Base-by-base conservation (phyloP, 2,113 vertebrate species). In the Dasyornis broadbenti region DNA sequence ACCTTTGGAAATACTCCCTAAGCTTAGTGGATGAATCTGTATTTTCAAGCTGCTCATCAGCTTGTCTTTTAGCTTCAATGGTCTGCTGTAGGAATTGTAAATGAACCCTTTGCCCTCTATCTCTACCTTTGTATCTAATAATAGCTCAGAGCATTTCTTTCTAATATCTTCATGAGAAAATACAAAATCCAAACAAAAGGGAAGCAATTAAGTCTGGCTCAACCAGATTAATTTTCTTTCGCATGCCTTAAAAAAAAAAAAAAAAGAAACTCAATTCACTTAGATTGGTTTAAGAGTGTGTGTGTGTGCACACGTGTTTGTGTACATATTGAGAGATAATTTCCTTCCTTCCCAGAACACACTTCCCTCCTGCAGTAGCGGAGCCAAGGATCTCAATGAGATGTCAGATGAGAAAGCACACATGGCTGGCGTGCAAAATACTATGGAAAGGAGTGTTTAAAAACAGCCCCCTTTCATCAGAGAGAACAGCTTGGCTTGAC, bases 401-500 rank as follows among this genome's bases (percentile, higher is more conserved):
- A 96, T 90, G 91, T 94, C 91, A 94, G 90, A 94, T 79, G 82
- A 92, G 87, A 92, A 92, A 94, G 95, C 95, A 90, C 91, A 91
- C 93, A 94, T 27, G 81, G 92, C 73, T 94, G 90, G 63, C 42
- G 60, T 88, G 90, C 54, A 95, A 90, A 95, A 88, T 86, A 92
- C 95, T 94, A 94, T 16, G 61, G 90, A 72, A 91, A 97, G 79
- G 54, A 89, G 83, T 88, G 80, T 84, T 96, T 83, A 45, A 92
- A 96, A 96, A 86, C 84, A 94, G 65, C 22, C 87, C 60, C 78
- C 81, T 94, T 86, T 92, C 92, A 96, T 95, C 84, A 79, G 85
- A 53, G 88, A 70, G 95, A 97, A 91, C 88, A 96, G 96, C 96
- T 96, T 92, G 92, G 88, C 82, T 93, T 95, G 93, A 95, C 93